Evolutionary conservation across 1,140 invertebrate species (phyloP).

Genomic region (Pseudomyrmex flavicornis): DNA sequence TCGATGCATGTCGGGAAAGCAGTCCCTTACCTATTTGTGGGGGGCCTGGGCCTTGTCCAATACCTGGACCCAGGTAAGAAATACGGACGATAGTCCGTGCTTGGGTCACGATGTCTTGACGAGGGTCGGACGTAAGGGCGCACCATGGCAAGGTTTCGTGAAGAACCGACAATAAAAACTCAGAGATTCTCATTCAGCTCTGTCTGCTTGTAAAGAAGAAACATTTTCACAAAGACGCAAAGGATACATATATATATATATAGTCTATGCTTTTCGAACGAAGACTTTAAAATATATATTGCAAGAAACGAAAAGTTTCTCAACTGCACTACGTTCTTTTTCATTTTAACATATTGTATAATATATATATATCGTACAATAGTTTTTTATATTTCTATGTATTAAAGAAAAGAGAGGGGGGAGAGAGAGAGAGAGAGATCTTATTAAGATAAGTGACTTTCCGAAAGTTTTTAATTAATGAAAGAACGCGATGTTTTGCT

Average conservation of each 20-base stretch:
- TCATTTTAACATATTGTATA: too few relatives aligned
- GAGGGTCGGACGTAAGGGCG: conserved; percentile 67
- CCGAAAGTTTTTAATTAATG: background rate
- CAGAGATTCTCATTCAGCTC: conserved; percentile 54
- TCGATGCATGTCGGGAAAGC: conserved; percentile 6
- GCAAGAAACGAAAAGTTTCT: too few relatives aligned
- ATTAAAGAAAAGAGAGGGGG: background rate
- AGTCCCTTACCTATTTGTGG: conserved; percentile 14
- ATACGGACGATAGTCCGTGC: conserved; percentile 34
- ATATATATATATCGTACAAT: too few relatives aligned
- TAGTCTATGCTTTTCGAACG: too few relatives aligned
- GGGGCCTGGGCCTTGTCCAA: background rate
- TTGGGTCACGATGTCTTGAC: conserved; percentile 60
- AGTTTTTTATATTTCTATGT: too few relatives aligned
- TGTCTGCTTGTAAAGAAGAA: background rate
- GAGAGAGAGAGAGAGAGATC: background rate
- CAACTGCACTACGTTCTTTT: too few relatives aligned
- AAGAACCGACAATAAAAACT: conserved; percentile 41
- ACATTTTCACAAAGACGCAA: background rate
- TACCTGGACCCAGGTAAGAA: conserved; percentile 72
- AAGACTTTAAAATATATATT: too few relatives aligned
- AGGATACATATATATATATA: too few relatives aligned
- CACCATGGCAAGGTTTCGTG: conserved; percentile 42
- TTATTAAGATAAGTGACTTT: too few relatives aligned
- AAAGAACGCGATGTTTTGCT: background rate